Evolutionary conservation across 1,140 invertebrate species (phyloP).

Genomic region (Dendroctonus ponderosae): DNA sequence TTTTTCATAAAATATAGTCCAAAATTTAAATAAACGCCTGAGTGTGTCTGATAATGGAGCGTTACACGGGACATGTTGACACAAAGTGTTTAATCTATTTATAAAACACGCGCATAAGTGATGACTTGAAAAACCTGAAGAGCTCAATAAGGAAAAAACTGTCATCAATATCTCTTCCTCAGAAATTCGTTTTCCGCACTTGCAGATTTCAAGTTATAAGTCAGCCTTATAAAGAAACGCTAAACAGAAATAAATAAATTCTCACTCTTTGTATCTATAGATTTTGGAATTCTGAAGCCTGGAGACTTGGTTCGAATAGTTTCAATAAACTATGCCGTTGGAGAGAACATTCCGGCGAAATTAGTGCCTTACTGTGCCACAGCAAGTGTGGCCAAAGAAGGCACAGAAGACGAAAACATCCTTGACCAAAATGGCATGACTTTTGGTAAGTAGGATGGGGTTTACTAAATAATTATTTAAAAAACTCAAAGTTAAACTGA

Average conservation of each 20-base stretch:
- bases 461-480: not conserved
- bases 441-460: slow-evolving; percentile 43
- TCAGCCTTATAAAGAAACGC: too few species aligned
- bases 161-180: too few species aligned
- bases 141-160: too few species aligned
- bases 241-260: not conserved
- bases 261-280: slow-evolving; percentile 5
- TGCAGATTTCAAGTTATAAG: too few species aligned
- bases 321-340: slow-evolving; percentile 56
- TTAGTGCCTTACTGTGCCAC: slow-evolving; percentile 72
- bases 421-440: slow-evolving; percentile 41
- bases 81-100: too few species aligned
- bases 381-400: slow-evolving; percentile 57
- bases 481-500: not conserved
- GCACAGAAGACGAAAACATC: slow-evolving; percentile 39
- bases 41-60: too few species aligned
- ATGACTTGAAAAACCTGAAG: too few species aligned
- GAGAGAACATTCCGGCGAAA: slow-evolving; percentile 57
- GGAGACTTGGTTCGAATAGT: slow-evolving; percentile 70
- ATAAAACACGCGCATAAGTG: too few species aligned
- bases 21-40: too few species aligned
- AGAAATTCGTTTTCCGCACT: too few species aligned
- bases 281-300: slow-evolving; percentile 48
- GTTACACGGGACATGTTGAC: too few species aligned
- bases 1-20: too few species aligned